A percentile compares a stretch with the other conserved stretches of the same genome.
Evolutionary conservation across 2,113 vertebrate species (phyloP).

Genomic region (Otocyon megalotis): DNA sequence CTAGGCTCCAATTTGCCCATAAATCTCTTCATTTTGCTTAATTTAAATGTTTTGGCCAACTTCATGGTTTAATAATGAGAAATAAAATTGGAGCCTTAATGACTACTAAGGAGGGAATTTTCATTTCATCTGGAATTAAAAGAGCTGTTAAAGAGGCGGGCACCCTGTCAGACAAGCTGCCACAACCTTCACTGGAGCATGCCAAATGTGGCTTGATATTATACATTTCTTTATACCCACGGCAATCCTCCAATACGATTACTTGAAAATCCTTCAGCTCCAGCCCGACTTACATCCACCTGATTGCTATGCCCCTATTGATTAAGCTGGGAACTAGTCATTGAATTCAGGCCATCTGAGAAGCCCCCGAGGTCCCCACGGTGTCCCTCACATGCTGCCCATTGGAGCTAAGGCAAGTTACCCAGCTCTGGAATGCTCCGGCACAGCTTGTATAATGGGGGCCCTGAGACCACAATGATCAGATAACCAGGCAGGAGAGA

Average conservation of each 20-base stretch:
- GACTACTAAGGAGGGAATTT: constrained; percentile 83
- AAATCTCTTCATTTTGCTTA: constrained; percentile 86
- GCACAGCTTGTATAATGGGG: constrained; percentile 67
- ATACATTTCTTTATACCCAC: constrained; percentile 49
- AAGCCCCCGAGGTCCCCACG: constrained; percentile 52
- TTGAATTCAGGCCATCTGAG: constrained; percentile 78
- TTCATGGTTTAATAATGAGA: constrained; percentile 89
- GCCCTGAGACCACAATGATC: constrained; percentile 50
- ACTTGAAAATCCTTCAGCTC: constrained; percentile 79
- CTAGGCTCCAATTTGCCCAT: constrained; percentile 83
- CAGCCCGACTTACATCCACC: constrained; percentile 57
- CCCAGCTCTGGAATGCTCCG: constrained; percentile 63
- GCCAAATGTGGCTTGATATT: not conserved
- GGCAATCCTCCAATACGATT: constrained; percentile 57
- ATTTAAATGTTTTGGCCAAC: constrained; percentile 87
- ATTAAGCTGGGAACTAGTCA: constrained; percentile 69
- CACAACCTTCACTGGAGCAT: not conserved
- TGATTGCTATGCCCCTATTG: constrained; percentile 62
- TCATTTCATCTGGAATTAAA: constrained; percentile 82
- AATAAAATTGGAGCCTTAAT: constrained; percentile 86
- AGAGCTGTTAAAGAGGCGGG: constrained; percentile 65
- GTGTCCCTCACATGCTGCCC: constrained; percentile 68
- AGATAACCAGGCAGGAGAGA: constrained; percentile 54
- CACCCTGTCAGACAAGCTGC: constrained; percentile 49
- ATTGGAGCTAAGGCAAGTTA: constrained; percentile 68